Evolutionary conservation across 2,888 invertebrate species (phyloP), one percentile per base, ranked within the genome.

Genomic region (Tachina grossa): DNA sequence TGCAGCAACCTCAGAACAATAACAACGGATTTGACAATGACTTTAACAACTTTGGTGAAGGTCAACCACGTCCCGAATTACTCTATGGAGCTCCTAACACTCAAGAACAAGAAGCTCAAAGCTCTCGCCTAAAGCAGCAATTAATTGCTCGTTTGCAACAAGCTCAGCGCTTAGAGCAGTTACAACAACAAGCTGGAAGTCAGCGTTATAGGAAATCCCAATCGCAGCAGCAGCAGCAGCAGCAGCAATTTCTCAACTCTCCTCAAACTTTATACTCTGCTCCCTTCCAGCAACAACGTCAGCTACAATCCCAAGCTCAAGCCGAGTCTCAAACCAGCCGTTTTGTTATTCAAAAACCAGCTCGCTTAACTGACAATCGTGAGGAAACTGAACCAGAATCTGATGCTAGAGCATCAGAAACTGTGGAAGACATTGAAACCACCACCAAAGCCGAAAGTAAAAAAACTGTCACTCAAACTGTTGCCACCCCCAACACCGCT

Each of bases 301-400:
- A 51, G 14, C 11, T 16, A n/a, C 69, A 47, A 68, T 9, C 22
- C 3, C 76, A 71, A 72, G n/a, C 57, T 13, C 71, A 84, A 63
- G 49, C 83, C 8, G 80, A 85, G 66, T 59, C 57, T 1, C 57
- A 49, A 39, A 19, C 14, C 5, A 71, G 55, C 16, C 84, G 86
- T 53, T 76, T 88, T 6, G 79, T 47, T 19, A 71, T 57, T 6
- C 59, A 9, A 0, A 84, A 87, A 47, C 83, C 75, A 1, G 88
- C 89, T 8, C 88, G 90, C 9, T 85, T 90, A 6, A 88, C 83
- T n/a, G 89, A 88, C 2, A 85, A 86, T 61, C 87, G 87, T 14
- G 88, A 87, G 39, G 89, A 90, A 16, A 77, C 88, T 31, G 90
- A 90, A 68, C 88, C 88, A 2, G 89, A 90, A 53, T 89, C 89